Base-by-base conservation (phyloP, 2,888 invertebrate genomes). In the Drosophila melanosoma region DNA sequence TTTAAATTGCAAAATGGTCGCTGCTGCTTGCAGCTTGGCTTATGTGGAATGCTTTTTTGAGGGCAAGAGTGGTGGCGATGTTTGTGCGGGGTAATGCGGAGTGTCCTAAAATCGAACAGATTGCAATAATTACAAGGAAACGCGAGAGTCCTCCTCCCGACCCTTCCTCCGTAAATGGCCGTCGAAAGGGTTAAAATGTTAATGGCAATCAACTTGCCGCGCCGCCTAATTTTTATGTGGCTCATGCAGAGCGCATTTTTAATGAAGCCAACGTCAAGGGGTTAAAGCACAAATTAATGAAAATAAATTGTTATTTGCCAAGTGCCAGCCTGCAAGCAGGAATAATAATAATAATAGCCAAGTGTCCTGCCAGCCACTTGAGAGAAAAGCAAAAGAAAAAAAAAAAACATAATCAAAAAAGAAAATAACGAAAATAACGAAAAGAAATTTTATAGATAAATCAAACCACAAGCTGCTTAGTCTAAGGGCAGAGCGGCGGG, bases 281-380 rank as follows among this genome's bases (percentile, higher is more conserved):
- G 87, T 89, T 87, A 86, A 80, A 81, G 88, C 82, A 82, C 89
- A 91, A 91, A 91, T 91, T 91, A 91, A 91, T 91, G 91, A 91
- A 91, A 90, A 91, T 91, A 90, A 91, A 91, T 91, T 90, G 90
- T 87, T 89, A 86, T 89, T 82, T 84, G 69, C 79, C 74, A 52
- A 69, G 80, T 65, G 60, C 59, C 67, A 56, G 52, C 26, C 63
- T 15, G 59, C 38, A 69, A 59, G 48, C 38, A 57, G 49, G 61
- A 67, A 79, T 63, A 66, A 67, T 45, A 45, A 45, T 74, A 77
- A 45, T 74, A 77, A 66, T 65, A 48, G 65, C 77, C 71, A 69
- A 83, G 72, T 66, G 76, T 79, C 68, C 84, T 70, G 66, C 61
- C 56, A 65, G 73, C 45, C 69, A 69, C 76, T 73, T 64, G 60